Evolutionary conservation across 2,888 invertebrate genomes (phyloP).

Genomic region (Ormyrus thymus): DNA sequence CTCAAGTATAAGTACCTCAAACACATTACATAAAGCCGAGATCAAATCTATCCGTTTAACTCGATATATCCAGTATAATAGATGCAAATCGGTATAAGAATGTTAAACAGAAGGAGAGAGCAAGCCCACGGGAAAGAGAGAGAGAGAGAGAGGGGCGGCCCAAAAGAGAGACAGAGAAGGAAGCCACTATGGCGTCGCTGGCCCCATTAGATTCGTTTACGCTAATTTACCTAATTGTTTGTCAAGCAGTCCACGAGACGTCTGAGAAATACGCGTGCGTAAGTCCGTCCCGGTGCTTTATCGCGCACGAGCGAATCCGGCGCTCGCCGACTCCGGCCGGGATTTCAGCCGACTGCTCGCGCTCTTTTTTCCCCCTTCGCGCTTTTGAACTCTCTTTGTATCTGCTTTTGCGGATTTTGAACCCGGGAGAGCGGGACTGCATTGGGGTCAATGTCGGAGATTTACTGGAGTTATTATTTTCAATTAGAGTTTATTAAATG

Average conservation of each 20-base stretch:
- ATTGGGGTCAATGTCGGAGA: too few species aligned
- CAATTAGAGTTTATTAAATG: too few species aligned
- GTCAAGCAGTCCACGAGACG: conserved; percentile 56
- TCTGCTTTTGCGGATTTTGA: too few species aligned
- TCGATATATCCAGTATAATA: neutral
- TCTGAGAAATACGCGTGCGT: conserved; percentile 42
- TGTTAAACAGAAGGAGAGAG: neutral
- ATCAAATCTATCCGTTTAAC: neutral
- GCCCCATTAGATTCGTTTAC: conserved; percentile 66
- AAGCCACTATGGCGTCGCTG: conserved; percentile 51
- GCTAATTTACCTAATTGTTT: conserved; percentile 67
- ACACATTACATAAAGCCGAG: neutral
- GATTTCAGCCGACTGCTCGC: neutral
- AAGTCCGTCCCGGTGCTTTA: neutral
- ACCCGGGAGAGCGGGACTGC: too few species aligned
- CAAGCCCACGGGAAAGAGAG: neutral
- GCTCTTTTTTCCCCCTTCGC: neutral
- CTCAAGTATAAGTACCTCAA: neutral
- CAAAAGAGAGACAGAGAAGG: conserved; percentile 7
- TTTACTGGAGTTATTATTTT: too few species aligned
- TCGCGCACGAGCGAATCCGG: conserved; percentile 17
- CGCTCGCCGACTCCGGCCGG: neutral
- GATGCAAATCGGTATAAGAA: neutral
- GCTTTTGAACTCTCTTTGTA: too few species aligned
- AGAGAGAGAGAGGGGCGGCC: conserved; percentile 19